Conservation (phyloP, 2,113 vertebrate genomes). For the Lontra canadensis region DNA sequence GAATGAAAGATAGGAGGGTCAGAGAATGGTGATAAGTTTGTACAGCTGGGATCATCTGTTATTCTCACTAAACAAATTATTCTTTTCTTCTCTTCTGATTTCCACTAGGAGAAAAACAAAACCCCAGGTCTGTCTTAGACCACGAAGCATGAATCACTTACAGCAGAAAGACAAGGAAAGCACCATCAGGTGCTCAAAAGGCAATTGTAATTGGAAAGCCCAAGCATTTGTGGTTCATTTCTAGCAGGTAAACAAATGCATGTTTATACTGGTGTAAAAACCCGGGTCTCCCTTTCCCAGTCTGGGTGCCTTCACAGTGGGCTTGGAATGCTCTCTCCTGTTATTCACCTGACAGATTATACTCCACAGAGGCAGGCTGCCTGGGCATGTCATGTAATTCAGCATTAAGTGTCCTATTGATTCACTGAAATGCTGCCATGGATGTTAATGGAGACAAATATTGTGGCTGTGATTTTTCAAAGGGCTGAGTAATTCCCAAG, state of each 20-base stretch:
- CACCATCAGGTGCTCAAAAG: conserved; percentile 50
- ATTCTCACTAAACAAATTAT: neutral
- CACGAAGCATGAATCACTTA: neutral
- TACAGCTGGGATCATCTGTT: neutral
- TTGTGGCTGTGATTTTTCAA: conserved; percentile 69
- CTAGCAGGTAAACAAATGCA: conserved; percentile 17
- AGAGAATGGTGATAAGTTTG: neutral
- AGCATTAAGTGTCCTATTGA: conserved; percentile 81
- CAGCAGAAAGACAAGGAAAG: conserved; percentile 2
- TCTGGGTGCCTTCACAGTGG: neutral
- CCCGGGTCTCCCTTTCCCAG: conserved; percentile 29
- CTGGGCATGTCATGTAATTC: conserved; percentile 34
- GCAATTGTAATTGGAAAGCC: neutral
- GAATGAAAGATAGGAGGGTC: neutral
- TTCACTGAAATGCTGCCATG: conserved; percentile 68
- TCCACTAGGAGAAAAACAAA: conserved; percentile 53
- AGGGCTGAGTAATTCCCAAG: conserved; percentile 68
- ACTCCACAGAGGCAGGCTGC: conserved; percentile 42
- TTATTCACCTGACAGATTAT: conserved; percentile 30
- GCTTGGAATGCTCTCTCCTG: neutral
- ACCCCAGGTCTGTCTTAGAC: neutral
- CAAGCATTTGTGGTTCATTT: conserved; percentile 27
- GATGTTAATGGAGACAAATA: conserved; percentile 79
- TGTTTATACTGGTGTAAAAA: conserved; percentile 38
- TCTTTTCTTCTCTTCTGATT: conserved; percentile 27